Base-by-base conservation (phyloP, 2,113 vertebrate species). In the Perca schrenkii region DNA sequence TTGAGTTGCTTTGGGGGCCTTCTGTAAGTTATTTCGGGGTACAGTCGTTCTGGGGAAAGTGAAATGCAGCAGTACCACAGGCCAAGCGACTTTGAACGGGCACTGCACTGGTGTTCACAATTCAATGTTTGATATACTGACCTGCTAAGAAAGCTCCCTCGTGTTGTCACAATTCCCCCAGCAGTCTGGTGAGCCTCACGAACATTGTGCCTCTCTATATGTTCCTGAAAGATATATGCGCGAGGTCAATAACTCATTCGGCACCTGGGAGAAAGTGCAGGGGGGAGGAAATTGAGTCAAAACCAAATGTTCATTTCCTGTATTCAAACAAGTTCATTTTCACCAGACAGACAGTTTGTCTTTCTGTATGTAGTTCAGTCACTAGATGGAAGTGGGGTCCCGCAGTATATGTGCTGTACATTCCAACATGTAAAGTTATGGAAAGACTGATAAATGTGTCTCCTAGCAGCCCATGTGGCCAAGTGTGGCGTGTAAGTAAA, bases 241-340 rank as follows among this genome's bases (percentile, higher is more conserved):
- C 63, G 67, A 80, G 86, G 72, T 85, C 71, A 89, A 84, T 68
- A 86, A 89, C 79, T 93, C 78, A 88, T 91, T 93, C 86, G 70
- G 43, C 91, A 90, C 88, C 90, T 83, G 77, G 79, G 83, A 89
- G 50, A 85, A 84, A 68, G 68, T 56, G 73, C 74, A 28, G 82
- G 54, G 28, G 12, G 65, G 47, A 54, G 85, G 79, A 71, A 83
- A 68, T 49, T 4, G 50, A 87, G 62, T 78, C 13, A 52, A 84
- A 78, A 80, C 79, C 65, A 74, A 60, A 10, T 1, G 15, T 88
- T 91, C 80, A 89, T 89, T 91, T 89, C 82, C 85, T 88, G 79
- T 31, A 73, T 75, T 79, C 6, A 10, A 88, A 90, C 67, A 85
- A 87, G 81, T 89, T 92, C 12, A 74, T 88, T 93, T 88, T 87